phyloP scores from a whole-genome alignment of 1,140 invertebrate species.

The Octopus sinensis region DNA sequence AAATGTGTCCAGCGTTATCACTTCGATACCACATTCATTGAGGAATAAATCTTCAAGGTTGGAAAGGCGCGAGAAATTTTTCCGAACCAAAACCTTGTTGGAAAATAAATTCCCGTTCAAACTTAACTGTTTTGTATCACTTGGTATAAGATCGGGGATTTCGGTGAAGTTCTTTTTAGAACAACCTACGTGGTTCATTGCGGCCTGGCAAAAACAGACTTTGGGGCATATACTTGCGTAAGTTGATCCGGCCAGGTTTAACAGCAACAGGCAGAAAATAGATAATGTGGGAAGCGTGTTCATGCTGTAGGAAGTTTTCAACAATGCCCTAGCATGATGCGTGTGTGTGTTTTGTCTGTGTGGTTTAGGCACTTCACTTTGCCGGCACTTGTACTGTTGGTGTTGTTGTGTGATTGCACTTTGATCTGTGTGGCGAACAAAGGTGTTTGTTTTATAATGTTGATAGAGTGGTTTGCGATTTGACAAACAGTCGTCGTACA shows the following conservation, averaged over 20 bases:
- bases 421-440: too few species aligned
- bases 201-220: slow-evolving; percentile 50
- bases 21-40: slow-evolving; percentile 53
- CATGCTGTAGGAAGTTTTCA: too few species aligned
- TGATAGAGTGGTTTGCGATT: too few species aligned
- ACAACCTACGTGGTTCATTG: slow-evolving; percentile 52
- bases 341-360: background rate
- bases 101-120: slow-evolving; percentile 52
- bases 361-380: background rate
- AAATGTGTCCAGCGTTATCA: slow-evolving; percentile 51
- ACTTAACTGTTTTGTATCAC: slow-evolving; percentile 48
- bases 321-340: background rate
- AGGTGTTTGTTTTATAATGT: too few species aligned
- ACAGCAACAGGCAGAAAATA: background rate
- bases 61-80: slow-evolving; percentile 46
- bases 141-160: slow-evolving; percentile 51
- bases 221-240: slow-evolving; percentile 37
- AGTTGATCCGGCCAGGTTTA: background rate
- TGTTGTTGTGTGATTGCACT: background rate
- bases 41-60: slow-evolving; percentile 50
- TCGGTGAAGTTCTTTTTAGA: slow-evolving; percentile 41
- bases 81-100: slow-evolving; percentile 34
- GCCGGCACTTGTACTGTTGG: background rate
- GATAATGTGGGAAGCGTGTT: background rate
- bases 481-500: too few species aligned